Conservation (phyloP, 2,888 invertebrate genomes). For the Lagria hirta region DNA sequence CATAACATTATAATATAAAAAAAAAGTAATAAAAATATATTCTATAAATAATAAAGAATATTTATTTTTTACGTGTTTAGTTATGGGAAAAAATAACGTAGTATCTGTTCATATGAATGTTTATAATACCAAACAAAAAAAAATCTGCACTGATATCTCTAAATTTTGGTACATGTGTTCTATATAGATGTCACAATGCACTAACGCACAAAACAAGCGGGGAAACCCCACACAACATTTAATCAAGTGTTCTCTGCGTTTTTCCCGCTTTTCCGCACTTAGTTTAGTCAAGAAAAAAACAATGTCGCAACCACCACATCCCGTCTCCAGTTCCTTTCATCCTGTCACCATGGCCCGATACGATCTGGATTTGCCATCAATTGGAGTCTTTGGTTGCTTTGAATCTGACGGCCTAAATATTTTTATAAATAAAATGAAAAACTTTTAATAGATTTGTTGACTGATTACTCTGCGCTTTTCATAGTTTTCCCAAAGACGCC, state of each 20-base stretch:
- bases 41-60: constrained; percentile 45
- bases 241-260: constrained; percentile 5
- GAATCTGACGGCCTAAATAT: constrained; percentile 52
- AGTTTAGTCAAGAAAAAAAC: constrained; percentile 40
- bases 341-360: constrained; percentile 29
- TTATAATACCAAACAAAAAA: constrained; percentile 38
- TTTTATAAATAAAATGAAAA: constrained; percentile 43
- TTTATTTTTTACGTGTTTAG: constrained; percentile 50
- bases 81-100: constrained; percentile 41
- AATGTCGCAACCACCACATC: constrained; percentile 42
- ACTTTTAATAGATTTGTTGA: constrained; percentile 50
- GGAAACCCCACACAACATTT: constrained; percentile 3
- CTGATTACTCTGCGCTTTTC: constrained; percentile 46
- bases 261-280: constrained; percentile 31
- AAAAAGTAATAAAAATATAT: constrained; percentile 41
- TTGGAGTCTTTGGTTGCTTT: constrained; percentile 9
- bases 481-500: constrained; percentile 43
- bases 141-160: constrained; percentile 49
- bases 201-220: constrained; percentile 46
- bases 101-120: constrained; percentile 48
- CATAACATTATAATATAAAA: constrained; percentile 34
- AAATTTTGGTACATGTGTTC: constrained; percentile 46
- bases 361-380: constrained; percentile 7
- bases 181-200: constrained; percentile 49
- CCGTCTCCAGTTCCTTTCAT: constrained; percentile 34